phyloP scores from a whole-genome alignment of 1,140 invertebrate species.

The Ostrea edulis region DNA sequence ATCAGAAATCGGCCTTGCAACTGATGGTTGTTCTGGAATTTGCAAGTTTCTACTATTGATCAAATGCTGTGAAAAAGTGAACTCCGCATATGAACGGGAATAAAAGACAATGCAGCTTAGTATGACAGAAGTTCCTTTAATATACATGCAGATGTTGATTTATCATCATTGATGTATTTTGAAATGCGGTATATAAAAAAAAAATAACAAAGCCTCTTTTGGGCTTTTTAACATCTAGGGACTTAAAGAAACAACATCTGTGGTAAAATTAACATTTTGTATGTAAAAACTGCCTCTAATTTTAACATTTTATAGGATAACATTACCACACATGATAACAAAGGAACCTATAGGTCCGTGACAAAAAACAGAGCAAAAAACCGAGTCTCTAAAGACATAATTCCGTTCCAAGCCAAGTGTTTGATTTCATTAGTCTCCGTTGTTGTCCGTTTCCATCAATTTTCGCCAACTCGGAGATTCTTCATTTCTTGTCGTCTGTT shows the following conservation, averaged over 20 bases:
- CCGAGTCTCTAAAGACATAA: background rate
- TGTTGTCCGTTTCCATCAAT: background rate
- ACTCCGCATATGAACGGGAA: background rate
- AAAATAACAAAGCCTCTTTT: background rate
- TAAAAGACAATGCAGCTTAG: background rate
- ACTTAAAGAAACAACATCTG: background rate
- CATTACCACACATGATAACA: conserved; percentile 12
- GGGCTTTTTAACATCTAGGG: background rate
- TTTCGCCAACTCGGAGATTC: conserved; percentile 7
- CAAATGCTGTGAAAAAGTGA: background rate
- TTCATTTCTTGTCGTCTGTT: conserved; percentile 5
- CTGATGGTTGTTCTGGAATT: background rate
- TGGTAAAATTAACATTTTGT: background rate
- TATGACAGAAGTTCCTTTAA: background rate
- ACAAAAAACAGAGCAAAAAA: conserved; percentile 1
- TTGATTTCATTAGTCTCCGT: conserved; percentile 10
- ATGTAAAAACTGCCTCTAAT: background rate
- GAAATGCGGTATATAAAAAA: no score
- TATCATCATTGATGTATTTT: background rate
- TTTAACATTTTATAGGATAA: background rate
- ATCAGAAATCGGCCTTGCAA: background rate
- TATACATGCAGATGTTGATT: background rate
- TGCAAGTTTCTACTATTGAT: background rate
- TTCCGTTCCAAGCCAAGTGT: conserved; percentile 15
- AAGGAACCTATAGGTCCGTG: background rate